Percentiles rank a stretch among this genome's conserved stretches.
Evolutionary conservation across 2,797 vertebrate genomes (phyloP).

Genomic region (Phaenicophaeus curvirostris): DNA sequence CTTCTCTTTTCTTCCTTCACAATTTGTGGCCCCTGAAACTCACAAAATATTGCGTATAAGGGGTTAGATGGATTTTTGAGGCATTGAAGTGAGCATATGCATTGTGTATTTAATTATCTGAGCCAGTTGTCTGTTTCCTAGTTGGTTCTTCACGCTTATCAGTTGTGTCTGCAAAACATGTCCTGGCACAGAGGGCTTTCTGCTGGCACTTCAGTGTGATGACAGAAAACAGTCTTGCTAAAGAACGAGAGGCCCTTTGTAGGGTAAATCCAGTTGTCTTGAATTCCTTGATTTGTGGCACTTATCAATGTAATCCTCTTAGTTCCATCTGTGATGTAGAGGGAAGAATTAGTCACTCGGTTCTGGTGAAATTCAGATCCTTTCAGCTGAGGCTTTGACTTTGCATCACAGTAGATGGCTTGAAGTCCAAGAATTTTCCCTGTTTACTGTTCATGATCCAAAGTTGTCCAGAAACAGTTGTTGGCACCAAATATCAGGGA

Average conservation of each 20-base stretch:
- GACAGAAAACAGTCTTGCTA: background rate
- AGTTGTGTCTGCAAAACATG: background rate
- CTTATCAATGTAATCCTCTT: background rate
- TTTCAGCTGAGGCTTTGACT: background rate
- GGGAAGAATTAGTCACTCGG: fast-evolving
- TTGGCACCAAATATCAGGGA: background rate
- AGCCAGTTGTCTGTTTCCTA: background rate
- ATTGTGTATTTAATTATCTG: fast-evolving
- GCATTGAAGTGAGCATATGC: no score
- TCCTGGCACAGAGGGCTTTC: background rate
- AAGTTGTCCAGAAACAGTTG: background rate
- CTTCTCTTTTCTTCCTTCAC: background rate
- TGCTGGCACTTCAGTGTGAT: background rate
- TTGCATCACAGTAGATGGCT: background rate
- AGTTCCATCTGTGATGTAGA: background rate
- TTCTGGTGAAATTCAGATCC: background rate
- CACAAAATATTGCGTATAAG: background rate
- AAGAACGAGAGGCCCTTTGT: background rate
- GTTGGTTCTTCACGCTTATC: background rate
- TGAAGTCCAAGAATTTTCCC: background rate
- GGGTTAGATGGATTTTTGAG: fast-evolving
- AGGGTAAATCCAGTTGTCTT: background rate
- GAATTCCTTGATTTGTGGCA: background rate
- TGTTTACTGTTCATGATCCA: background rate
- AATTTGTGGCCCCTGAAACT: fast-evolving